These are phyloP conservation scores for Drosophila sechellia DNA, from an alignment of 1,140 invertebrate genomes.

Conservation along the genomic window DNA sequence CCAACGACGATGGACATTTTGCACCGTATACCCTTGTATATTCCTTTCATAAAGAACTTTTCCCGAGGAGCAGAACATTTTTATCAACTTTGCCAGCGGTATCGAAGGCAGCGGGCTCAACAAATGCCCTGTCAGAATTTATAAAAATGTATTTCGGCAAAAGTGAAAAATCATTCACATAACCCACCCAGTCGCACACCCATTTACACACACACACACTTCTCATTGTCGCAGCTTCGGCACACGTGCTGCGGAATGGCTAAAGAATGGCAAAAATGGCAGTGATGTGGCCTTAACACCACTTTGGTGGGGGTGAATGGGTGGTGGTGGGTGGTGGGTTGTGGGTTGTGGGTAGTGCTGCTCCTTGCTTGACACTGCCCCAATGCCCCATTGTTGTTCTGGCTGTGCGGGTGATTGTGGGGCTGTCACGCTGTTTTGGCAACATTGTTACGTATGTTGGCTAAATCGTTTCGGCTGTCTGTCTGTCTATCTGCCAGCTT, in stretches of 20 bases:
- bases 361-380: conserved; percentile 17
- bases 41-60: conserved; percentile 25
- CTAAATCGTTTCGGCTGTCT: conserved; percentile 53
- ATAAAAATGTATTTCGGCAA: conserved; percentile 71
- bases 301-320: conserved; percentile 9
- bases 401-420: conserved; percentile 58
- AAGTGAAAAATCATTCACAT: conserved; percentile 75
- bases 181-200: conserved; percentile 48
- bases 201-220: conserved; percentile 37
- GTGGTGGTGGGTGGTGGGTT: neutral
- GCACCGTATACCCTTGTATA: conserved; percentile 2
- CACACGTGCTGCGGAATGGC: conserved; percentile 69
- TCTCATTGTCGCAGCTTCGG: conserved; percentile 72
- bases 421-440: conserved; percentile 75
- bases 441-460: conserved; percentile 71
- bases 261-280: conserved; percentile 30
- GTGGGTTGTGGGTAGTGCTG: neutral
- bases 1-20: conserved; percentile 29
- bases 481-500: conserved; percentile 26
- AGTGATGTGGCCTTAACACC: conserved; percentile 55
- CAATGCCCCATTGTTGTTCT: conserved; percentile 36
- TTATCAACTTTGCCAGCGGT: conserved; percentile 54
- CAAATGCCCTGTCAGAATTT: conserved; percentile 74
- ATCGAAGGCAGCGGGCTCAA: conserved; percentile 37
- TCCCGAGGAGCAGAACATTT: conserved; percentile 44